Evolutionary conservation across 2,888 invertebrate species (phyloP), one percentile per base, ranked within the genome.

Genomic region (Diloba caeruleocephala): DNA sequence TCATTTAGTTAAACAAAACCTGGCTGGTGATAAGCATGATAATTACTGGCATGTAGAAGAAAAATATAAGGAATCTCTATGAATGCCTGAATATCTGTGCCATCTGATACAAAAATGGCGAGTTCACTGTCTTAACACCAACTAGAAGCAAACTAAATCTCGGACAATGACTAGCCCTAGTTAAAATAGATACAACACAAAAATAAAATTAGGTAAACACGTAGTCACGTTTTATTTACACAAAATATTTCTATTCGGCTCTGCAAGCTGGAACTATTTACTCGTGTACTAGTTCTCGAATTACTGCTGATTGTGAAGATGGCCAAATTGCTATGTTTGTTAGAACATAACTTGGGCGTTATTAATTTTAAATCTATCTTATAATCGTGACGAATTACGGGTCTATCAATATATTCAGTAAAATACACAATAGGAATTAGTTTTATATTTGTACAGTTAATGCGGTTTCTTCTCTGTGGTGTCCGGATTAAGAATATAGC

Each of bases 271-370:
- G 3, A 60, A 38, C 10, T 29, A 28, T 31, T 31, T 64, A 32
- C 56, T 25, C 29, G 13, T 12, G 38, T 38, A 38, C 48, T 23
- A 32, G 41, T 31, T 56, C 26, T 53, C 33, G 15, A 49, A 49
- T 60, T 56, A 56, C 56, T 38, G 13, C 3, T n/a, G 25, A 51
- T 34, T 39, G 19, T 32, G 14, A 37, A 33, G n/a, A 50, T 50
- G 10, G n/a, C n/a, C n/a, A n/a, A n/a, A n/a, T n/a, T n/a, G n/a
- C n/a, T n/a, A n/a, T n/a, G n/a, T n/a, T n/a, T n/a, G n/a, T n/a
- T n/a, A n/a, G n/a, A n/a, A n/a, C n/a, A n/a, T n/a, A n/a, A n/a
- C n/a, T n/a, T n/a, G n/a, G n/a, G n/a, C n/a, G n/a, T n/a, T n/a
- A n/a, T n/a, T n/a, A n/a, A n/a, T n/a, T n/a, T n/a, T n/a, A n/a